A percentile compares a stretch with the other conserved stretches of the same genome.
Evolutionary conservation across 2,888 invertebrate species (phyloP).

Genomic region (Scrobipalpa atriplicella): DNA sequence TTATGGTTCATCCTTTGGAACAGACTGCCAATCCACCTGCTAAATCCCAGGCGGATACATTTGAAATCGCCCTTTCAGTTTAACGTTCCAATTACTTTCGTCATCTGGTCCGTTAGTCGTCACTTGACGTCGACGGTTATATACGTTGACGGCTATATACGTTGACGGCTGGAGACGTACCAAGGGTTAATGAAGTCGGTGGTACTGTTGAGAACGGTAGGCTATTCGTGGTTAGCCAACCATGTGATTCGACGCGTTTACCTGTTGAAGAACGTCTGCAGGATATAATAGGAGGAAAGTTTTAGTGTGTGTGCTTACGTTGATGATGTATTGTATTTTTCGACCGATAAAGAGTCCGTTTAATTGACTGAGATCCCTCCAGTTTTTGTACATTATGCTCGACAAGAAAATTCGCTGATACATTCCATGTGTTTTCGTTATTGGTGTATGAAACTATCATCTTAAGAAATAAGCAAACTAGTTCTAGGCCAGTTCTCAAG

Average conservation of each 20-base stretch:
- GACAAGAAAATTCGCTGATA: too few relatives aligned
- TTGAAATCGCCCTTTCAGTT: conserved; percentile 3
- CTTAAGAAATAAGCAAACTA: neutral
- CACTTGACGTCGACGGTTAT: conserved; percentile 16
- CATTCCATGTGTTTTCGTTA: too few relatives aligned
- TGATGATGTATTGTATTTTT: neutral
- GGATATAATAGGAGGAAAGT: neutral
- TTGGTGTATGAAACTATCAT: neutral
- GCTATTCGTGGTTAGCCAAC: neutral
- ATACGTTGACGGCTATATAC: neutral
- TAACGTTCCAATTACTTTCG: conserved; percentile 23
- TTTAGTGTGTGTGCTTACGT: neutral
- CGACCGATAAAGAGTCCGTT: neutral
- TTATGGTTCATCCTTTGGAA: neutral
- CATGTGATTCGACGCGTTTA: neutral
- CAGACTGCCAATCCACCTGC: neutral
- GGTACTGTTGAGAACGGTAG: neutral
- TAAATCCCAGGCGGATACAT: conserved; percentile 9
- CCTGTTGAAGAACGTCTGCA: neutral
- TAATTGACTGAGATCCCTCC: too few relatives aligned
- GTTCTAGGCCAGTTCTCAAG: neutral
- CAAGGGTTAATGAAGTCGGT: conserved; percentile 28
- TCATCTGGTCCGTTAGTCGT: conserved; percentile 26
- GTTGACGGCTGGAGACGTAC: neutral
- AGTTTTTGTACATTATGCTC: too few relatives aligned